Conservation (phyloP, 2,888 invertebrate genomes). For the Melolontha melolontha region DNA sequence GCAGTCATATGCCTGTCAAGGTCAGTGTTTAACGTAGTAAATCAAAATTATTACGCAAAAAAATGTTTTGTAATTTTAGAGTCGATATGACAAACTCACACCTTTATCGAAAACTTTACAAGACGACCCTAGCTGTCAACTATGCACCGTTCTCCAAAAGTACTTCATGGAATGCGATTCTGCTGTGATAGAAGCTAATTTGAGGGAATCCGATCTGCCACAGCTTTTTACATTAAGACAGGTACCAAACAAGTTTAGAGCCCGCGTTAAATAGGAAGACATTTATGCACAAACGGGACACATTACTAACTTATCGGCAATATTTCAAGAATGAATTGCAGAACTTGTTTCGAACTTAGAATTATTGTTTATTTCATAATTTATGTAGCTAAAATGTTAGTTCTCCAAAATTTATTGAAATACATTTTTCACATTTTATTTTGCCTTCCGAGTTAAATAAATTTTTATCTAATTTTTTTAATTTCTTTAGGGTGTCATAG, state of each 20-base stretch:
- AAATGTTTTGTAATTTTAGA: slow-evolving; percentile 68
- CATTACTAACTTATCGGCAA: no score
- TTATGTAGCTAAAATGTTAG: no score
- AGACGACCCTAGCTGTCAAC: slow-evolving; percentile 95
- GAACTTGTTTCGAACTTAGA: no score
- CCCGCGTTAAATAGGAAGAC: no score
- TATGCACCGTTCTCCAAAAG: slow-evolving; percentile 89
- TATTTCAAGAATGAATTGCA: no score
- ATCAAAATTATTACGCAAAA: not conserved
- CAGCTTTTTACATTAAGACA: slow-evolving; percentile 89
- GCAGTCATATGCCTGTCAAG: slow-evolving; percentile 83
- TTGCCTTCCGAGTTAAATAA: no score
- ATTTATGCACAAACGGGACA: no score
- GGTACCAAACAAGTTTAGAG: slow-evolving; percentile 64
- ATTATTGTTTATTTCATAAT: no score
- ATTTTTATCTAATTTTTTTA: slow-evolving; percentile 13
- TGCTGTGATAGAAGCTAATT: slow-evolving; percentile 82
- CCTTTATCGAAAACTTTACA: slow-evolving; percentile 90
- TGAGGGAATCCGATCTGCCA: slow-evolving; percentile 86
- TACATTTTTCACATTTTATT: no score
- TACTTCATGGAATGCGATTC: slow-evolving; percentile 84
- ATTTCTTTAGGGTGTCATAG: slow-evolving; percentile 86
- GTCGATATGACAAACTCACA: slow-evolving; percentile 90
- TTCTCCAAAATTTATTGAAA: no score
- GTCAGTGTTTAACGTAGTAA: slow-evolving; percentile 62